Percentiles rank a stretch among this genome's conserved stretches.
Conservation (phyloP, 2,888 invertebrate genomes). For the Plebejus melissa region DNA sequence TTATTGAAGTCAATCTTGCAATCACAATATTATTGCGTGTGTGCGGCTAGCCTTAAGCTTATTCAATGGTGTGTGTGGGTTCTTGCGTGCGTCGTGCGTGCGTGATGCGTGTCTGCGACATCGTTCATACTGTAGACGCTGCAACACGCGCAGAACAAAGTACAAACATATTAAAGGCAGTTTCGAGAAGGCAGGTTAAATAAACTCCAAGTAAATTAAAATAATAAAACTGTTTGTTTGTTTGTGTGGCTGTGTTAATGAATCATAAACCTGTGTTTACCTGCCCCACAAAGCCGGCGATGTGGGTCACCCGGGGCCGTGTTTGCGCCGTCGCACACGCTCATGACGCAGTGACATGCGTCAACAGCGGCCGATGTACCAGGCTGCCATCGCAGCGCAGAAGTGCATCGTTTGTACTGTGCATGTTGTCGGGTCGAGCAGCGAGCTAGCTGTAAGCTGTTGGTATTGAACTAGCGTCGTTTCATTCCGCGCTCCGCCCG, state of each 20-base stretch:
- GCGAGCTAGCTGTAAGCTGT: not conserved
- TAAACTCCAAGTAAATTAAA: conserved; percentile 5
- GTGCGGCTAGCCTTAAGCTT: not conserved
- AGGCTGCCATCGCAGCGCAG: conserved; percentile 48
- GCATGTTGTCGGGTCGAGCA: not conserved
- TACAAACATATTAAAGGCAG: not conserved
- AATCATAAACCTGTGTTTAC: conserved; percentile 8
- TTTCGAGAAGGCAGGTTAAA: conserved; percentile 1
- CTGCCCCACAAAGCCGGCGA: conserved; percentile 28
- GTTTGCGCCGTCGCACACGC: conserved; percentile 52
- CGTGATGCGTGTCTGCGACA: not conserved
- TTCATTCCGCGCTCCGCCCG: not conserved
- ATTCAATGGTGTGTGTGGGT: not conserved
- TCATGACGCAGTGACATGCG: conserved; percentile 60
- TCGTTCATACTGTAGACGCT: not conserved
- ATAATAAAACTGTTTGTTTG: conserved; percentile 17
- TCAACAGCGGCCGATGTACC: conserved; percentile 31
- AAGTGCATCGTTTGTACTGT: conserved; percentile 45
- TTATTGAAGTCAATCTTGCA: too few relatives aligned
- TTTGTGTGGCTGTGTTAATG: conserved; percentile 34
- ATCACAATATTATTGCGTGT: too few relatives aligned
- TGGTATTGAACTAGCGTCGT: not conserved
- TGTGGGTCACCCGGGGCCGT: conserved; percentile 34
- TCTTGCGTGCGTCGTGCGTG: not conserved
- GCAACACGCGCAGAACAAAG: not conserved